Base-by-base conservation (phyloP, 2,113 vertebrate species). In the Clarias magur region DNA sequence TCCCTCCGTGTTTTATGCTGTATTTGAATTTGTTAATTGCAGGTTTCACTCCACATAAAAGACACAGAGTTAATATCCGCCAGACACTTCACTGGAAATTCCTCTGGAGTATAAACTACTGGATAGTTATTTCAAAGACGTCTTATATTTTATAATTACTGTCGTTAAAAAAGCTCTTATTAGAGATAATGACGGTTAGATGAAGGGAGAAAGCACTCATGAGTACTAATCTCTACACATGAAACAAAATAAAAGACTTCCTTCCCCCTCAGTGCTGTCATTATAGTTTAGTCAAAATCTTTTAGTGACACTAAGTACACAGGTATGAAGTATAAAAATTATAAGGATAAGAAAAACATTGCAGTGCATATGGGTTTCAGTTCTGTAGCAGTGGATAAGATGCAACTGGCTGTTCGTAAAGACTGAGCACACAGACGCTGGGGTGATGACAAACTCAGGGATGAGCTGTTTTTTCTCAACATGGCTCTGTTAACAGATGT, bases 401-500 rank as follows among this genome's bases (percentile, higher is more conserved):
- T 62, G 8, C 6, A 7, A 19, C 23, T 23, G 4, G 17, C 59
- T 60, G 59, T 25, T 63, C 3, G 23, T 23, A 63, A 3, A 63
- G 62, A 23, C 2, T 63, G 62, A 65, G 62, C 25, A 3, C 10
- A 65, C 25, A 65, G 62, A n/a, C 25, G 1, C 62, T n/a, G 62
- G 25, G 7, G 23, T 65, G 62, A 68, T 34, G 27, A 68, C 38
- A 38, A 38, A 16, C 68, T 21, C 16, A 7, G 12, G 34, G 67
- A 70, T 70, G 5, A 73, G 9, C 38, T 48, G 89, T 34, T 6
- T 86, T 86, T 78, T 3, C 76, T 90, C 85, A 90, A 54, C 60
- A 27, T 60, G 59, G 30, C 80, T 87, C 82, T 85, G 57, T 76
- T 84, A 60, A 86, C 87, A 85, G 68, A 80, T 82, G 68, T 83